A percentile compares a stretch with the other conserved stretches of the same genome.
These are phyloP conservation scores for Phenganax marumi DNA, from an alignment of 92 coral and sea anemone species.

Conservation along the genomic window DNA sequence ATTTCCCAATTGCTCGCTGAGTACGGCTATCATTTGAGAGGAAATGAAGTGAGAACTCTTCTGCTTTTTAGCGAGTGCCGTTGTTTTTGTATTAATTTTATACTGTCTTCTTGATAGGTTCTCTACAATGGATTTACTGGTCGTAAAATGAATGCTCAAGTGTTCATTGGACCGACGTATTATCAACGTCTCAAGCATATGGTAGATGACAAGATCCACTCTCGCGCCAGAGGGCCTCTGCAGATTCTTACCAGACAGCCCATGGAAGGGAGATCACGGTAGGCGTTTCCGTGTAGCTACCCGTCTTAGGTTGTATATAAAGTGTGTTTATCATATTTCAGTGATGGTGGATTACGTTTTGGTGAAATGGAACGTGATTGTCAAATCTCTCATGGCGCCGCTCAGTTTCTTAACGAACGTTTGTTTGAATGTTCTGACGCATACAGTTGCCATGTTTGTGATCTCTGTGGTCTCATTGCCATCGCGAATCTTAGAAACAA, in stretches of 20 bases:
- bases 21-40: conserved; percentile 93
- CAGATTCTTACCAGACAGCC: conserved; percentile 96
- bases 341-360: conserved; percentile 99
- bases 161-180: conserved; percentile 94
- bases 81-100: neutral
- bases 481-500: conserved; percentile 93
- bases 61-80: neutral
- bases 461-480: conserved; percentile 93
- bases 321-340: conserved; percentile 24
- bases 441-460: conserved; percentile 98
- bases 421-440: conserved; percentile 94
- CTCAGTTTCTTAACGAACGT: conserved; percentile 98
- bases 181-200: conserved; percentile 97
- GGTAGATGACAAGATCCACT: conserved; percentile 99
- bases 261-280: conserved; percentile 99
- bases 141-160: conserved; percentile 97
- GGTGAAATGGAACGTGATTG: conserved; percentile 99
- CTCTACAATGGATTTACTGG: conserved; percentile 97
- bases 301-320: neutral
- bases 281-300: neutral
- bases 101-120: conserved; percentile 58
- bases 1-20: conserved; percentile 92
- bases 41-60: conserved; percentile 74
- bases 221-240: conserved; percentile 94
- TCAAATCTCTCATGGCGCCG: conserved; percentile 98